Percentiles rank a stretch among this genome's conserved stretches.
These are phyloP conservation scores for Chaitophorus viminalis DNA, from an alignment of 2,888 invertebrate species.

Conservation along the genomic window DNA sequence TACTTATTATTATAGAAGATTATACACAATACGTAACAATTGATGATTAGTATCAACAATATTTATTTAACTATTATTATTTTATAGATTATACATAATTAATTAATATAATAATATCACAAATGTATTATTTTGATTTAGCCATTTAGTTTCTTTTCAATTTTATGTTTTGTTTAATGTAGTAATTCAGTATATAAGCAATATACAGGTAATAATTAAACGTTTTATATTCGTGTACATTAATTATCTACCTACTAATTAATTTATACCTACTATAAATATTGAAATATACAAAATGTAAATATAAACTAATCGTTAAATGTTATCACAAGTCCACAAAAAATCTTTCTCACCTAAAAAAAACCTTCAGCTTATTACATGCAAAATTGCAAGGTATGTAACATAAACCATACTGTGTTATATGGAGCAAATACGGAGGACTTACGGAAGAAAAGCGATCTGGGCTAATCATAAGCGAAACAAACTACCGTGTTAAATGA, in stretches of 20 bases:
- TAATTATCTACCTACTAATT: too few relatives aligned
- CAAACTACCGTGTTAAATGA: constrained; percentile 59
- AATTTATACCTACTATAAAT: neutral
- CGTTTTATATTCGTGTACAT: too few relatives aligned
- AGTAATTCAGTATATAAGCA: too few relatives aligned
- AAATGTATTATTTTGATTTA: neutral
- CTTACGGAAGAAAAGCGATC: constrained; percentile 61
- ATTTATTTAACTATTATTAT: neutral
- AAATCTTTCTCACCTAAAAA: neutral
- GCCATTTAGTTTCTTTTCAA: too few relatives aligned
- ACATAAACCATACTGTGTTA: constrained; percentile 35
- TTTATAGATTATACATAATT: neutral
- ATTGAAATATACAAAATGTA: neutral
- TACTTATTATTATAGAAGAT: neutral
- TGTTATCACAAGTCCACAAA: too few relatives aligned
- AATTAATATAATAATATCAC: neutral
- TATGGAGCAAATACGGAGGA: constrained; percentile 57
- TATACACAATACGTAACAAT: neutral
- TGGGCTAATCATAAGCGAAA: constrained; percentile 58
- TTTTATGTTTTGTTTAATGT: too few relatives aligned
- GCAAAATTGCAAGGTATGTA: neutral
- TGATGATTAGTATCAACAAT: neutral
- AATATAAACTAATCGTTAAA: neutral
- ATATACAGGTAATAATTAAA: too few relatives aligned
- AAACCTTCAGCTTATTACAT: neutral